Base-by-base conservation (phyloP, 2,888 invertebrate genomes). In the Ichneumoninae sp. region DNA sequence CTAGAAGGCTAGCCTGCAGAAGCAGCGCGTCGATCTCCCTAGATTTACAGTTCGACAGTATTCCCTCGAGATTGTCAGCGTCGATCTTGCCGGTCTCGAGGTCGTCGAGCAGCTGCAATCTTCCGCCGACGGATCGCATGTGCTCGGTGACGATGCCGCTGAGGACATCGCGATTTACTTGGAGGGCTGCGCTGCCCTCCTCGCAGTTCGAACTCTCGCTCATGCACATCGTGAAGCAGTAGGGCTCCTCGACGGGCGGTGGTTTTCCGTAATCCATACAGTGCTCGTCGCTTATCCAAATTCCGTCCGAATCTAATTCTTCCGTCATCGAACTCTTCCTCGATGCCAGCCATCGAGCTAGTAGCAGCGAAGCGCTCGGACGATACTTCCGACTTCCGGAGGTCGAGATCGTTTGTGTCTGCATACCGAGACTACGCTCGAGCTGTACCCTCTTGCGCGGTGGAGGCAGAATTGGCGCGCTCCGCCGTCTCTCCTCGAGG, bases 191-290 rank as follows among this genome's bases (percentile, higher is more conserved):
- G 75, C 83, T 92, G 85, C 85, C 92, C 86, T 90, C 89, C 7
- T 90, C 91, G 92, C 96, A 96, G 5, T 44, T 65, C 91, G 97
- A 97, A 94, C 96, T 97, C 92, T 97, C 97, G 94, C 97, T 97
- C 95, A 97, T 96, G 92, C 96, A 96, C 88, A 97, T 96, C 65
- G 97, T 96, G 94, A 97, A 93, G 75, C 92, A 92, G 33, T 92
- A 89, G 0, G 92, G 91, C 63, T 92, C 97, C 93, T 97, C 97
- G 82, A 97, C 96, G 44, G 97, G 97, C 8, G 97, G 97, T 22
- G 97, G 96, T 54, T 96, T 96, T 81, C 97, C 97, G 89, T 96
- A 96, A 93, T 97, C 96, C 95, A 97, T 96, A 93, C 96, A 97
- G 16, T 86, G 85, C n/a, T 90, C 89, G 0, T 89, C 90, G 13